Evolutionary conservation across 64 coral and sea anemone species (phyloP).

Genomic region (Trachythela sp.): DNA sequence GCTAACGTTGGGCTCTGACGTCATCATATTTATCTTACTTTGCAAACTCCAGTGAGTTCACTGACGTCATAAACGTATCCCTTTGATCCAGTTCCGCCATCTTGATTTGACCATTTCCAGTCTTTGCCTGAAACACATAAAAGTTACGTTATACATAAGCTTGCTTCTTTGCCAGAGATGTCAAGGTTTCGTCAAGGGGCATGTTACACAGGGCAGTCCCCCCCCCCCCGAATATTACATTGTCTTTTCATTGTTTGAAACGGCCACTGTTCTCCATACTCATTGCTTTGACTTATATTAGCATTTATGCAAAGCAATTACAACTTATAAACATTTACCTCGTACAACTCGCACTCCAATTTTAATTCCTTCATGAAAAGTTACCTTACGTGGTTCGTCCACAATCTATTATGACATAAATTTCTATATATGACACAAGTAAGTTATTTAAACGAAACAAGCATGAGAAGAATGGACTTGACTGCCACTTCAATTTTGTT

Average conservation of each 20-base stretch:
- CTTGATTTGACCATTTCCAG: constrained; percentile 56
- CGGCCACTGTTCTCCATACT: too few relatives aligned
- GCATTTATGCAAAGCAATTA: too few relatives aligned
- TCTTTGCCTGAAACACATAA: constrained; percentile 25
- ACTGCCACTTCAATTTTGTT: not conserved
- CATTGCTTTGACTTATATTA: too few relatives aligned
- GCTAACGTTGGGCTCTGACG: too few relatives aligned
- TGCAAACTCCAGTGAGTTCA: not conserved
- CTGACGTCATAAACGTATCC: constrained; percentile 21
- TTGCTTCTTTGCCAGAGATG: too few relatives aligned
- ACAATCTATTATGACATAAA: constrained; percentile 30
- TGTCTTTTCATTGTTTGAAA: too few relatives aligned
- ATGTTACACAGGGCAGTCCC: too few relatives aligned
- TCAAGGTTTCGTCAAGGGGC: too few relatives aligned
- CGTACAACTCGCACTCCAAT: constrained; percentile 40
- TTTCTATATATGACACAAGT: too few relatives aligned
- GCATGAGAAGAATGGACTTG: not conserved
- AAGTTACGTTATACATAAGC: not conserved
- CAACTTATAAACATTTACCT: not conserved
- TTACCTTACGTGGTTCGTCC: constrained; percentile 31
- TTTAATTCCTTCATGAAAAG: constrained; percentile 38
- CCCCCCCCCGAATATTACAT: too few relatives aligned
- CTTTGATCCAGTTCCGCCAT: constrained; percentile 41
- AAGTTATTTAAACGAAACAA: too few relatives aligned
- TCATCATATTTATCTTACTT: not conserved